phyloP scores from a whole-genome alignment of 2,888 invertebrate genomes.

The Dicyrtomina minuta region DNA sequence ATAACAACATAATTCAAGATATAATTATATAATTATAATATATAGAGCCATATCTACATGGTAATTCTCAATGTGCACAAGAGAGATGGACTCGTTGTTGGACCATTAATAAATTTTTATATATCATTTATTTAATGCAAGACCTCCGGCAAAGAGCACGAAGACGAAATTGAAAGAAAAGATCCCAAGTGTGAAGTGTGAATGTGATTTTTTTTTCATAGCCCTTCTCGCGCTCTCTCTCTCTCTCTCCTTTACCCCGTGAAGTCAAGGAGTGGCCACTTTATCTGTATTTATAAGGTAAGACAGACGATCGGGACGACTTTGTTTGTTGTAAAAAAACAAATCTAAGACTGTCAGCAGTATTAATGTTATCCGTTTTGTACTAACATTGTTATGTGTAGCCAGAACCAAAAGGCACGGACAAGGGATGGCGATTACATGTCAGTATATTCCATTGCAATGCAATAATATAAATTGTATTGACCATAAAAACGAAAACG shows the following conservation, averaged over 20 bases:
- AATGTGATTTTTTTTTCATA: constrained; percentile 7
- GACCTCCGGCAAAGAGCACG: constrained; percentile 32
- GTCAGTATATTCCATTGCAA: no score
- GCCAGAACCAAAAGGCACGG: no score
- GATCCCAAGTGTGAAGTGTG: constrained; percentile 27
- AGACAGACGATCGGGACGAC: constrained; percentile 11
- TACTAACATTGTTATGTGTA: no score
- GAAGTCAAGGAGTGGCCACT: constrained; percentile 29
- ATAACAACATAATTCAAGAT: no score
- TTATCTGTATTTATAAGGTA: constrained; percentile 32
- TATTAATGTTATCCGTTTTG: no score
- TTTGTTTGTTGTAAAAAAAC: constrained; percentile 1
- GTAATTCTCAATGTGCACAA: neutral
- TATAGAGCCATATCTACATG: no score
- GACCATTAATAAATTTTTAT: constrained; percentile 32
- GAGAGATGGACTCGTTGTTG: constrained; percentile 1
- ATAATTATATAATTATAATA: no score
- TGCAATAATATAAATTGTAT: no score
- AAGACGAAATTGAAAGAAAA: constrained; percentile 11
- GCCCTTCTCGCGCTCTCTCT: neutral
- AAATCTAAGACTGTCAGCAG: no score
- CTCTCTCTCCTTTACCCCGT: constrained; percentile 10
- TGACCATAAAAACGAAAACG: no score
- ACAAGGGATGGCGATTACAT: no score
- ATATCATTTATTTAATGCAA: constrained; percentile 33